Conservation (phyloP, 2,888 invertebrate genomes). For the Plutella xylostella region DNA sequence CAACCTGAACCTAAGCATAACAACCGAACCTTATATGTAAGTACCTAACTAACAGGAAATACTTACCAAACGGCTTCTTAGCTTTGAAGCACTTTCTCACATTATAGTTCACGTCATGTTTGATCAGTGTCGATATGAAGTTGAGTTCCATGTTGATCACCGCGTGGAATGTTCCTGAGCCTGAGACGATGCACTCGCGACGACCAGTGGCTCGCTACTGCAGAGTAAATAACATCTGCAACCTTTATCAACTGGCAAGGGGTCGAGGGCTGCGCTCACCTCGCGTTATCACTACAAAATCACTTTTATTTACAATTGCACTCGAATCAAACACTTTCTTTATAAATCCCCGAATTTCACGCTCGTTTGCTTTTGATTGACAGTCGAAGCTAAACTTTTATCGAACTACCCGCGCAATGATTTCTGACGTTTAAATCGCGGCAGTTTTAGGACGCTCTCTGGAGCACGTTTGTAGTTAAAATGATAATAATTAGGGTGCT, state of each 20-base stretch:
- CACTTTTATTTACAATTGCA: background rate
- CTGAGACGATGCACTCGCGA: constrained; percentile 26
- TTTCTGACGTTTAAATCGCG: too few species aligned
- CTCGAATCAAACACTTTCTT: background rate
- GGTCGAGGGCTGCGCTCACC: constrained; percentile 18
- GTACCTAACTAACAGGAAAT: too few species aligned
- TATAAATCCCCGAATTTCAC: too few species aligned
- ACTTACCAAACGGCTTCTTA: constrained; percentile 62
- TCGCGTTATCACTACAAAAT: background rate
- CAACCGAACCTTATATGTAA: too few species aligned
- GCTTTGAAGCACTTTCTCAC: constrained; percentile 61
- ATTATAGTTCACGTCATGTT: constrained; percentile 64
- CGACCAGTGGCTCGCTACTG: constrained; percentile 33
- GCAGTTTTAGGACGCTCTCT: too few species aligned
- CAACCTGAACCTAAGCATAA: too few species aligned
- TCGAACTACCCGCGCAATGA: too few species aligned
- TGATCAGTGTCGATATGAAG: constrained; percentile 52
- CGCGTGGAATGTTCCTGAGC: background rate
- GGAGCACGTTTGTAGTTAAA: too few species aligned
- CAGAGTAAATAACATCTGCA: constrained; percentile 36
- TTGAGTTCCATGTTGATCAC: constrained; percentile 50
- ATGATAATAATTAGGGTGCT: too few species aligned
- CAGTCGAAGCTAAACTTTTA: too few species aligned
- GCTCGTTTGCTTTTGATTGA: too few species aligned
- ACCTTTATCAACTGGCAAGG: constrained; percentile 39